Percentiles rank a stretch among this genome's conserved stretches.
Conservation (phyloP, 2,113 vertebrate genomes). For the Hippopotamus amphibius region DNA sequence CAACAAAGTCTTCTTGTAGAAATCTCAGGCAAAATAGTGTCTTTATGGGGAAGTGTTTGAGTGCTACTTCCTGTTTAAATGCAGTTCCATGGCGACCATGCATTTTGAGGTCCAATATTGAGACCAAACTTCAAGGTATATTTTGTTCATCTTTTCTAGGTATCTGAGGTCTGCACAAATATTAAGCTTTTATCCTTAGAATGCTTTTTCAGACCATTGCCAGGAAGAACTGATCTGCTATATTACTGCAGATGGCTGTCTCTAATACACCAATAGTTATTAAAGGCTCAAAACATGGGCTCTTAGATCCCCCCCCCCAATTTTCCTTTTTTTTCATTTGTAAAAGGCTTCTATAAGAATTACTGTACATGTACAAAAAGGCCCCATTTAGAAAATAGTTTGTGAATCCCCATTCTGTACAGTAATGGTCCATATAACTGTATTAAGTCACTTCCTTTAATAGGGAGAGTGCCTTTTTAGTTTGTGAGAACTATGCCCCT, state of each 20-base stretch:
- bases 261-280: constrained; percentile 76
- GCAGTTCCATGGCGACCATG: not conserved
- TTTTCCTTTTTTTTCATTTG: constrained; percentile 65
- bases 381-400: constrained; percentile 80
- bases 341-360: constrained; percentile 79
- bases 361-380: constrained; percentile 80
- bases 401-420: constrained; percentile 76
- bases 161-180: constrained; percentile 50
- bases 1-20: constrained; percentile 31
- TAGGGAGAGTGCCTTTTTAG: constrained; percentile 75
- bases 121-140: not conserved
- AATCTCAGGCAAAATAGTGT: not conserved
- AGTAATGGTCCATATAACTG: constrained; percentile 77
- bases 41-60: not conserved
- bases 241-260: constrained; percentile 67
- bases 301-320: constrained; percentile 46
- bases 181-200: constrained; percentile 75
- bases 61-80: constrained; percentile 31
- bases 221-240: constrained; percentile 52
- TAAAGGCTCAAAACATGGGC: constrained; percentile 73
- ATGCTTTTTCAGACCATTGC: constrained; percentile 65
- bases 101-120: constrained; percentile 1
- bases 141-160: constrained; percentile 61
- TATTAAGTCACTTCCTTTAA: constrained; percentile 82
- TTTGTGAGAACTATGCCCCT: constrained; percentile 75